phyloP scores from a whole-genome alignment of 2,113 vertebrate genomes.

The Corapipo altera region DNA sequence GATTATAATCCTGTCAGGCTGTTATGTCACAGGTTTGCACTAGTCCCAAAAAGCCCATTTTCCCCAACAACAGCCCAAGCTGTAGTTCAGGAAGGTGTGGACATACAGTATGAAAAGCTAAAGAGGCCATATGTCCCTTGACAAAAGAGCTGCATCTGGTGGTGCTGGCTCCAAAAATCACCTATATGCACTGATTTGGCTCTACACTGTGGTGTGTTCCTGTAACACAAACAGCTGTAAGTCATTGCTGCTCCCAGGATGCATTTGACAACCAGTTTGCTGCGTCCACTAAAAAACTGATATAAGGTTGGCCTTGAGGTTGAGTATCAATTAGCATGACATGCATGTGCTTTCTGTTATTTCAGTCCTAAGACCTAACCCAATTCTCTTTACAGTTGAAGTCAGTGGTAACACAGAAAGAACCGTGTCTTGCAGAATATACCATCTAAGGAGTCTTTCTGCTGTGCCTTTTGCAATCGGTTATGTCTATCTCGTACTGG shows the following conservation, averaged over 20 bases:
- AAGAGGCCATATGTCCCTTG: neutral
- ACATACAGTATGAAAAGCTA: neutral
- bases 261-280: neutral
- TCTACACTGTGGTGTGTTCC: neutral
- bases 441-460: no score
- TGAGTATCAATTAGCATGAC: neutral
- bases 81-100: neutral
- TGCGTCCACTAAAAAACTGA: neutral
- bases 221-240: neutral
- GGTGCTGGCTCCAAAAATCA: neutral
- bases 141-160: neutral
- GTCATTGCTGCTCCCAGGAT: neutral
- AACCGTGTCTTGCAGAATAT: no score
- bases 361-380: neutral
- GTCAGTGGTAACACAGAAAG: no score
- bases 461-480: no score
- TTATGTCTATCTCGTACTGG: no score
- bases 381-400: neutral
- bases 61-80: neutral
- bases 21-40: neutral
- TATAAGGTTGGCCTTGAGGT: neutral
- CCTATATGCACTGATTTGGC: no score
- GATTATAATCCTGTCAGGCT: neutral
- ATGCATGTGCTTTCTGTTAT: fast-evolving
- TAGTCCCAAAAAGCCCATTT: neutral